Conservation (phyloP, 1,140 invertebrate genomes). For the Heliconius melpomene region DNA sequence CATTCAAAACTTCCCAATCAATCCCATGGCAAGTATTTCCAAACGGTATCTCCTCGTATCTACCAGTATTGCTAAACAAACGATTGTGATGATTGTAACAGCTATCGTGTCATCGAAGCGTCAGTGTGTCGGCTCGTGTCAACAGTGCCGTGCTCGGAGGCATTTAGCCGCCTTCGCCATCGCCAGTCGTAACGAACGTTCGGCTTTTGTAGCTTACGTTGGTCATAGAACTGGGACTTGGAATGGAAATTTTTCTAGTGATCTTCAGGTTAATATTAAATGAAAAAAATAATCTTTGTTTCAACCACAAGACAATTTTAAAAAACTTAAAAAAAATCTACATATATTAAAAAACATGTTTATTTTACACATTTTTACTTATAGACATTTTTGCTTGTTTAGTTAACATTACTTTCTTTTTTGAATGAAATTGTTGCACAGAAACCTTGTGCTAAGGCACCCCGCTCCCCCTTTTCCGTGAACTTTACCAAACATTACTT, state of each 20-base stretch:
- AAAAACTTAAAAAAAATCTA: too few species aligned
- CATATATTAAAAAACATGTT: too few species aligned
- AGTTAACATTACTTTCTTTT: too few species aligned
- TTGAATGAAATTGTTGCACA: too few species aligned
- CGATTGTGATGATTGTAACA: neutral
- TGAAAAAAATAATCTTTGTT: too few species aligned
- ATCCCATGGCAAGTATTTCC: neutral
- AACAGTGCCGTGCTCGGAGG: constrained; percentile 4
- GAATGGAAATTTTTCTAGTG: neutral
- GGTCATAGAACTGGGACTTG: neutral
- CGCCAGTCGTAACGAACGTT: neutral
- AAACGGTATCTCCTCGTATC: neutral
- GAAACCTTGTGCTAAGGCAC: too few species aligned
- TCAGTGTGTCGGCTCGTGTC: constrained; percentile 9
- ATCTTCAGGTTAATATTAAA: too few species aligned
- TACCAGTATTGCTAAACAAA: neutral
- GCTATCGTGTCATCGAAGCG: neutral
- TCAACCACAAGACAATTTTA: too few species aligned
- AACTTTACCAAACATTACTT: too few species aligned
- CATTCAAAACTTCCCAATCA: neutral
- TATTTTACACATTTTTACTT: too few species aligned
- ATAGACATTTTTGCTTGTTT: too few species aligned
- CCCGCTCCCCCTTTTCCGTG: too few species aligned
- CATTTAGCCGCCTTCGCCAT: neutral
- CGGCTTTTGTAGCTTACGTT: neutral